Base-by-base conservation (phyloP, 2,888 invertebrate genomes). In the Drosophila trichaetosa region DNA sequence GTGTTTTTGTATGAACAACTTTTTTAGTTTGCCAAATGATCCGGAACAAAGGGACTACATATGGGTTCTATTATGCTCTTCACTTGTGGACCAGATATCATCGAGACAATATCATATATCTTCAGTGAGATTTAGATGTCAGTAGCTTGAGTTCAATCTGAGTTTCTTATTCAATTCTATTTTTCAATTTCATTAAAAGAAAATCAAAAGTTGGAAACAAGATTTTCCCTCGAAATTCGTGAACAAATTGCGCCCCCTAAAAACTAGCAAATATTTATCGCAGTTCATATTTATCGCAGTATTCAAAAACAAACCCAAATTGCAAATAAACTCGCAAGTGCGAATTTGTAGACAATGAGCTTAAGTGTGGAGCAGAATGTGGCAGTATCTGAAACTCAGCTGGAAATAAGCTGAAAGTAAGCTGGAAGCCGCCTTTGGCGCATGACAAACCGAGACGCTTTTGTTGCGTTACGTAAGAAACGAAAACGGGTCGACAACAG, bases 381-480 rank as follows among this genome's bases (percentile, higher is more conserved):
- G 52, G 31, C n/a, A 33, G n/a, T 69, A 73, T 69, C 66, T 77
- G 27, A 31, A 49, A 31, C 56, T 57, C 31, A 24, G 53, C 1
- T 29, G 24, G 24, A 46, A 24, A 2, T 7, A 16, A 46, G 24
- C 46, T 46, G 7, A 24, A 46, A 16, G 7, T 24, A 8, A 46
- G 46, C 46, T 46, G n/a, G 4, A 56, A 56, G 21, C 34, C n/a
- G 52, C 59, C 67, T 56, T 56, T 60, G 71, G 36, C 59, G 46
- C 78, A 77, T 67, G 78, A 77, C 69, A 69, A 54, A 27, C 61
- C 57, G 7, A 33, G 29, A 56, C 40, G 33, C 42, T 38, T 49
- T 71, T 38, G 33, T 24, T 38, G 53, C 56, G 29, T 86, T 83
- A 83, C 74, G 83, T 60, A 83, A 83, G 36, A 34, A 36, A 36